Percentiles rank a stretch among this genome's conserved stretches.
Evolutionary conservation across 2,797 vertebrate species (phyloP).

Genomic region (Hemitrygon akajei): DNA sequence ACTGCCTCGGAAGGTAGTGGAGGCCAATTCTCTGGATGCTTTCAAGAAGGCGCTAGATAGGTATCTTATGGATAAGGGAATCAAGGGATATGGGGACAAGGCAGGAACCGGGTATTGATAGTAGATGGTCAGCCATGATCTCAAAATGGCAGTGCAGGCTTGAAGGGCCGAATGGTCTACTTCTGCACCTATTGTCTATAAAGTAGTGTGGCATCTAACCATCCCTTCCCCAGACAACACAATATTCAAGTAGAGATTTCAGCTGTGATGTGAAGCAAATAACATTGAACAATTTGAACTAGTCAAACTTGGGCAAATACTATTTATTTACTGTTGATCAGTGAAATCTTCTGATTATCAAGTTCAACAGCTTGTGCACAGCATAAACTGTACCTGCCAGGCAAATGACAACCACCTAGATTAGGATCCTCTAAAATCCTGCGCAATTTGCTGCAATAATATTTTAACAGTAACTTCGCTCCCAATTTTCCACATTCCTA

Average conservation of each 20-base stretch:
- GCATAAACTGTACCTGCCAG: background rate
- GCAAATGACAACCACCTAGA: background rate
- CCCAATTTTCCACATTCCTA: background rate
- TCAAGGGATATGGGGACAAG: too few relatives aligned
- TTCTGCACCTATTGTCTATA: too few relatives aligned
- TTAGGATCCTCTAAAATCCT: background rate
- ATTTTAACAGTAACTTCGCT: background rate
- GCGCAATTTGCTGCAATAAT: background rate
- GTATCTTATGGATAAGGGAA: too few relatives aligned
- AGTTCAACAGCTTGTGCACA: background rate
- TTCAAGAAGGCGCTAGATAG: too few relatives aligned
- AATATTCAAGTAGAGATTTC: background rate
- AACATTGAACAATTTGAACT: too few relatives aligned
- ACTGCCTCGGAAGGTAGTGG: too few relatives aligned
- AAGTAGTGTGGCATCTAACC: too few relatives aligned
- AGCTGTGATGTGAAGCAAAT: background rate
- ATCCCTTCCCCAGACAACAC: background rate
- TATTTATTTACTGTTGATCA: constrained; percentile 20
- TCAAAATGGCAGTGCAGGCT: too few relatives aligned
- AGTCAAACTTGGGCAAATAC: background rate
- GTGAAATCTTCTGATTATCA: constrained; percentile 10
- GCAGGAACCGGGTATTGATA: too few relatives aligned
- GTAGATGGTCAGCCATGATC: too few relatives aligned
- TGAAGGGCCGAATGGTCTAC: too few relatives aligned
- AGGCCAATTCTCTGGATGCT: too few relatives aligned